A percentile compares a stretch with the other conserved stretches of the same genome.
These are phyloP conservation scores for Barbus barbus DNA, from an alignment of 2,113 vertebrate genomes.

Conservation along the genomic window DNA sequence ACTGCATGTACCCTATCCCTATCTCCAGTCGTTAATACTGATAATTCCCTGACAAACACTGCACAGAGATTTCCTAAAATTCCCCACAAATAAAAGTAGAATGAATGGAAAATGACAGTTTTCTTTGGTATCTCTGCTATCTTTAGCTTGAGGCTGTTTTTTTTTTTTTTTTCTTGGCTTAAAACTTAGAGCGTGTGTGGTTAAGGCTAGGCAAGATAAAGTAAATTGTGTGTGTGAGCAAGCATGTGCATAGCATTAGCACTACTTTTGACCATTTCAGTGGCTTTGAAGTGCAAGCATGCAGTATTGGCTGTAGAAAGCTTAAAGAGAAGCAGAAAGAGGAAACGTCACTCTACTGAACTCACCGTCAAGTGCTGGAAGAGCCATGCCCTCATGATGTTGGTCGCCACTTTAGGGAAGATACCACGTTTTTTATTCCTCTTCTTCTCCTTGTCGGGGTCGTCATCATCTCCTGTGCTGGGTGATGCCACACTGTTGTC, in stretches of 20 bases:
- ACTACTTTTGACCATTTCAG: slow-evolving; percentile 38
- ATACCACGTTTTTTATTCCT: slow-evolving; percentile 99
- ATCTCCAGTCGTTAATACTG: too few relatives aligned
- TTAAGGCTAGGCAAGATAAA: slow-evolving; percentile 34
- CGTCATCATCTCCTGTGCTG: slow-evolving; percentile 98
- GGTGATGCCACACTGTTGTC: slow-evolving; percentile 99
- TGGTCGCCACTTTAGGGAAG: slow-evolving; percentile 99
- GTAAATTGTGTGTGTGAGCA: slow-evolving; percentile 33
- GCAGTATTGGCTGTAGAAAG: background rate
- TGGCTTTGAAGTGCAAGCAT: slow-evolving; percentile 63
- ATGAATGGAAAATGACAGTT: slow-evolving; percentile 30
- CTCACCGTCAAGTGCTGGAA: slow-evolving; percentile 99
- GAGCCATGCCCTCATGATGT: slow-evolving; percentile 99
- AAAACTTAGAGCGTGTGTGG: slow-evolving; percentile 52
- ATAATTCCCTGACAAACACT: background rate
- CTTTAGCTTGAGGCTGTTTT: slow-evolving; percentile 59
- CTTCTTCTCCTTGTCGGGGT: slow-evolving; percentile 99
- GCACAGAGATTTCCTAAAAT: background rate
- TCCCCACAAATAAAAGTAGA: slow-evolving; percentile 62
- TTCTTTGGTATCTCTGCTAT: slow-evolving; percentile 65
- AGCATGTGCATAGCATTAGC: slow-evolving; percentile 40
- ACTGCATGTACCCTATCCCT: background rate
- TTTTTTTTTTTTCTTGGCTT: slow-evolving; percentile 55
- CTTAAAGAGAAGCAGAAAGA: background rate
- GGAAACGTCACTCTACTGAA: slow-evolving; percentile 50